A percentile compares a stretch with the other conserved stretches of the same genome.
Evolutionary conservation across 2,888 invertebrate genomes (phyloP).

Genomic region (Papilio elwesi): DNA sequence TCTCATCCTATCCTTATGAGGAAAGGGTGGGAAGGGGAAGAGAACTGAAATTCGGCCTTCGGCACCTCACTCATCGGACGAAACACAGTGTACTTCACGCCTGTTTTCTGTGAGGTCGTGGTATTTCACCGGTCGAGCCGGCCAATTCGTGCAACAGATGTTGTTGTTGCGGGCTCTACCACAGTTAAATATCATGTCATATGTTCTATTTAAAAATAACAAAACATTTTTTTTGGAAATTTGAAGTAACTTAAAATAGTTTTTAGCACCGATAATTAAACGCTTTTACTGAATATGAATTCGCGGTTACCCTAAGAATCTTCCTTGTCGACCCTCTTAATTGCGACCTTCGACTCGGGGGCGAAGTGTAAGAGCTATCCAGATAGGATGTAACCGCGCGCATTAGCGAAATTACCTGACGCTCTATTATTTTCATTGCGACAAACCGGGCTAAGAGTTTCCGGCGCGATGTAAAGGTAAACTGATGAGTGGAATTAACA

Average conservation of each 20-base stretch:
- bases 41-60: too few species aligned
- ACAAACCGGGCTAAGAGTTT: slow-evolving; percentile 65
- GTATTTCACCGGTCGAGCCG: too few species aligned
- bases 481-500: slow-evolving; percentile 45
- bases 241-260: slow-evolving; percentile 19
- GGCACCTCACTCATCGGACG: too few species aligned
- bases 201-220: too few species aligned
- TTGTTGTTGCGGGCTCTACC: too few species aligned
- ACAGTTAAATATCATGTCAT: too few species aligned
- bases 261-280: slow-evolving; percentile 60
- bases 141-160: too few species aligned
- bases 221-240: slow-evolving; percentile 43
- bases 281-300: slow-evolving; percentile 74
- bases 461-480: slow-evolving; percentile 53
- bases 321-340: slow-evolving; percentile 75
- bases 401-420: slow-evolving; percentile 83
- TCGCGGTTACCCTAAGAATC: slow-evolving; percentile 68
- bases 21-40: too few species aligned
- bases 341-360: slow-evolving; percentile 68
- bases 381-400: slow-evolving; percentile 81
- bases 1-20: too few species aligned
- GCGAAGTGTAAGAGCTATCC: slow-evolving; percentile 73
- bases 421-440: slow-evolving; percentile 82
- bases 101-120: too few species aligned
- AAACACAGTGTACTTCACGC: too few species aligned